These are phyloP conservation scores for Rhineura floridana DNA, from an alignment of 2,113 vertebrate genomes.

Conservation along the genomic window DNA sequence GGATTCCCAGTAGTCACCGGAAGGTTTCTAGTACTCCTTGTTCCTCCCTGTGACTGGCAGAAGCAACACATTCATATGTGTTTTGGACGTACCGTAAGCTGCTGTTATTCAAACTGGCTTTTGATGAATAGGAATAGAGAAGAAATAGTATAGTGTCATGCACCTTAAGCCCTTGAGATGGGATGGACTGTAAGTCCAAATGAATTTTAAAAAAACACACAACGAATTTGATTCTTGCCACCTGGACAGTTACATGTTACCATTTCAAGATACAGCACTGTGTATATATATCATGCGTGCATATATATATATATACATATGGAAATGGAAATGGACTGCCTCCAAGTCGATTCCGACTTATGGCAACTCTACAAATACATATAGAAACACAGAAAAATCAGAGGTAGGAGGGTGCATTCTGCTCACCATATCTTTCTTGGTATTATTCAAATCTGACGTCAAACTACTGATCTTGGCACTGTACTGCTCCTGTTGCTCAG, in stretches of 20 bases:
- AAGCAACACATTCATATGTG: background rate
- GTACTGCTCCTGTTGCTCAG: constrained; percentile 63
- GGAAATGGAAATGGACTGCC: too few relatives aligned
- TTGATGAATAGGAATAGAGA: background rate
- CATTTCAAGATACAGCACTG: background rate
- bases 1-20: background rate
- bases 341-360: too few relatives aligned
- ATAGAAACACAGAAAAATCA: too few relatives aligned
- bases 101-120: background rate
- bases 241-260: background rate
- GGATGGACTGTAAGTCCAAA: background rate
- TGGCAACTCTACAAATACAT: too few relatives aligned
- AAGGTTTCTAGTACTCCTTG: background rate
- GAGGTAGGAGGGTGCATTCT: too few relatives aligned
- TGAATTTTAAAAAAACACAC: background rate
- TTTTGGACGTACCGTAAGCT: background rate
- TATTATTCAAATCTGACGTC: constrained; percentile 67
- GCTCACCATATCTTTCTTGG: constrained; percentile 73
- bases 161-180: background rate
- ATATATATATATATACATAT: background rate
- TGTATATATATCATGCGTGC: background rate
- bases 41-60: too few relatives aligned
- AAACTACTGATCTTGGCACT: constrained; percentile 54
- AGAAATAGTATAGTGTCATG: background rate
- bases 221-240: background rate